These are phyloP conservation scores for Xyliphius kryptos DNA, from an alignment of 2,113 vertebrate species.

Conservation along the genomic window DNA sequence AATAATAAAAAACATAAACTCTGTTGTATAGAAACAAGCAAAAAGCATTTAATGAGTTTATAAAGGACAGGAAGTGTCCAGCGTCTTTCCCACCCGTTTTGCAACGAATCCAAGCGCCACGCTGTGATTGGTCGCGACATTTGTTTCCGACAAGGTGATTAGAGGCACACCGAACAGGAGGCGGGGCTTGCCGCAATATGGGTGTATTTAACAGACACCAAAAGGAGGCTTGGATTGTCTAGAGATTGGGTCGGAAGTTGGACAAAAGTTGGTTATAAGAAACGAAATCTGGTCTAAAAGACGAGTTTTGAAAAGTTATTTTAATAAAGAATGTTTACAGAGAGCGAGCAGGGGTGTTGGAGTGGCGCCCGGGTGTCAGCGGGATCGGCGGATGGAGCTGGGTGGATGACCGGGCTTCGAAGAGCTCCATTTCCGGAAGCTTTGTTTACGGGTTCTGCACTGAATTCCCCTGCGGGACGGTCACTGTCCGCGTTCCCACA, in stretches of 20 bases:
- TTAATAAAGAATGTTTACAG: too few species aligned
- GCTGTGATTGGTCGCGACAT: not conserved
- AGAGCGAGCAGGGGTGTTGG: too few species aligned
- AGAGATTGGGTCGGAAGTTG: not conserved
- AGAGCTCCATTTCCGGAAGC: not conserved
- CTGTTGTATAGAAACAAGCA: not conserved
- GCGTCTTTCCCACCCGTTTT: not conserved
- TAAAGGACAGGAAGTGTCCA: constrained; percentile 12
- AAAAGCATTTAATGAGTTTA: too few species aligned
- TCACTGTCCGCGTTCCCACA: not conserved
- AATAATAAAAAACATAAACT: too few species aligned
- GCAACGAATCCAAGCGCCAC: too few species aligned
- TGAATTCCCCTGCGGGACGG: not conserved
- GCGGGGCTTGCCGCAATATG: not conserved
- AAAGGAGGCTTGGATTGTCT: too few species aligned
- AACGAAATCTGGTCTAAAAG: too few species aligned
- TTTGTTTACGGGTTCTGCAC: not conserved
- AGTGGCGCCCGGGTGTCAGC: too few species aligned
- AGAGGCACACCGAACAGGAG: not conserved
- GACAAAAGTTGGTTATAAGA: too few species aligned
- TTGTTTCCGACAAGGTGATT: not conserved
- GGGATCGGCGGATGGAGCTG: too few species aligned
- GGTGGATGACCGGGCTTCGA: too few species aligned
- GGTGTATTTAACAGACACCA: not conserved
- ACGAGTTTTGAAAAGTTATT: too few species aligned